Base-by-base conservation (phyloP, 2,113 vertebrate species). In the Globicephala melas region DNA sequence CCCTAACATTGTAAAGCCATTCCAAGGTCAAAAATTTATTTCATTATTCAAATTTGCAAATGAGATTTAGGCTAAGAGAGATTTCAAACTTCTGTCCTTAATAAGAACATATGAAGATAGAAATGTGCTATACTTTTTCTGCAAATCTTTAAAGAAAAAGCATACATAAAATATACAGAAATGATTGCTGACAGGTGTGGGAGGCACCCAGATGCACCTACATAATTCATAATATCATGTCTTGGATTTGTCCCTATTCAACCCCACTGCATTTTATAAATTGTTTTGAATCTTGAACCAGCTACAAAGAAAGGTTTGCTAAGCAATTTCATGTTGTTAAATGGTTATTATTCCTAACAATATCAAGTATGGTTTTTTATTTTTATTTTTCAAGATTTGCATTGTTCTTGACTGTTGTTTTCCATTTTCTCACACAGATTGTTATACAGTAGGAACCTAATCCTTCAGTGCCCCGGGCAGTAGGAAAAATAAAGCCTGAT, bases 41-140 rank as follows among this genome's bases (percentile, higher is more conserved):
- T 89, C 62, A 91, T 86, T 68, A 68, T 91, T 95, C 36, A 91
- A 68, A 77, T 85, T 47, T 88, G n/a, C 41, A 88, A 71, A 82
- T 85, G 41, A 5, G 13, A 85, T 91, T 79, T 91, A 74, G 73
- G 38, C 41, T 80, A 89, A 89, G 15, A 55, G 79, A 70, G 63
- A 55, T 38, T 74, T 89, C 70, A 93, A 67, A 70, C 33, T 70
- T 79, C 41, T 80, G 41, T 71, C 18, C 31, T 76, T 89, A 85
- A 92, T 96, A 92, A 93, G 89, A 87, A 65, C 79, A 95, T 76
- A 91, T 28, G 58, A 62, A 23, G 53, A 92, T 85, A 62, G 36
- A 94, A 89, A 93, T 63, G 20, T 73, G 31, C 14, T 15, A 6
- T 20, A 38, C 38, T 85, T 17, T 82, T 91, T 88, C 62, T 73